Evolutionary conservation across 2,888 invertebrate genomes (phyloP), one percentile per base, ranked within the genome.

Genomic region (Pseudococcus viburni): DNA sequence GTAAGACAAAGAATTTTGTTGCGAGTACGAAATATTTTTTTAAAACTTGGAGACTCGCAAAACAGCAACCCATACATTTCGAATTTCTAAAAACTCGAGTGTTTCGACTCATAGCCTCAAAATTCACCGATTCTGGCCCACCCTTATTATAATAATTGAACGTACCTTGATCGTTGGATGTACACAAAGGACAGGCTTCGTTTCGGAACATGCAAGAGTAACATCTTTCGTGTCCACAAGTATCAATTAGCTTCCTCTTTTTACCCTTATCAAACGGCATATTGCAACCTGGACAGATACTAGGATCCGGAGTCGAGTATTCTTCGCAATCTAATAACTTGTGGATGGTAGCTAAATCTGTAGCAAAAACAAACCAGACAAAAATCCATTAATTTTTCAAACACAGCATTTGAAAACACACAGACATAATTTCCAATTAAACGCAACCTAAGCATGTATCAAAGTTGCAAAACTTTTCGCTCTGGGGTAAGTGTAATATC

Each of bases 231-330:
- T 98, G 98, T 90, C 98, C 98, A 92, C 98, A 98, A 89, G 96
- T 95, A 93, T 98, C 98, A 91, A 98, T 97, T 91, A 98, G 94
- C 92, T 96, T 96, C 92, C 98, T 95, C 93, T 98, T 97, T 93
- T 98, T 98, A 92, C 98, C 98, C 93, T 97, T 97, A 93, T 98
- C 98, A 93, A 97, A 98, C 90, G 97, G 97, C 95, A 97, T 96
- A 92, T 95, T 95, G 93, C 96, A 96, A 92, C 96, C 96, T 90
- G 96, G 96, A 92, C 96, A 96, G 89, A 91, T 91, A 90, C 93
- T 94, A 51, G 83, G 87, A 87, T 87, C 87, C 19, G 86, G 86
- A 33, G 64, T 64, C 80, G 87, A 39, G 48, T 51, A 87, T 22
- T 87, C 87, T 73, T 88, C 85, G 85, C 77, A 84, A 33, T 88